Percentiles rank a stretch among this genome's conserved stretches.
Evolutionary conservation across 2,888 invertebrate genomes (phyloP).

Genomic region (Erebia ligea): DNA sequence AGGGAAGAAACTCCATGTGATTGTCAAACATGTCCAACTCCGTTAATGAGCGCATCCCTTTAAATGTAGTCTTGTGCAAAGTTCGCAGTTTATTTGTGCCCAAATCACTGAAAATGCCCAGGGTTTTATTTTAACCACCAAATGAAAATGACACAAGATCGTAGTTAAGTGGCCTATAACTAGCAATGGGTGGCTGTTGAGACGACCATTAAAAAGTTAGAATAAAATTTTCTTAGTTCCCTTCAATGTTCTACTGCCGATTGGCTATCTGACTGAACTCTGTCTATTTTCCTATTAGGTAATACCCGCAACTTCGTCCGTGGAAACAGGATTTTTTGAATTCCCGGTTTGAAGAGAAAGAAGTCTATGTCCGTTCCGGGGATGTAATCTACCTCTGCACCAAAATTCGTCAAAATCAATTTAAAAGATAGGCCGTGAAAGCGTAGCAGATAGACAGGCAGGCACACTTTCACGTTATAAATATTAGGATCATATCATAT

Average conservation of each 20-base stretch:
- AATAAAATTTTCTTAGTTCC: neutral
- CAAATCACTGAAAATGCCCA: slow-evolving; percentile 84
- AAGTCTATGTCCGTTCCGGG: no score
- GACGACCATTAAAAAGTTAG: neutral
- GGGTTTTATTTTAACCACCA: neutral
- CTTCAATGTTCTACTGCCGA: neutral
- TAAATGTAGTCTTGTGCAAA: slow-evolving; percentile 87
- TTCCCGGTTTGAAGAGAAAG: no score
- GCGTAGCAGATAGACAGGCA: no score
- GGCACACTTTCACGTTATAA: no score
- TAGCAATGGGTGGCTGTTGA: neutral
- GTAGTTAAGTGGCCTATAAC: neutral
- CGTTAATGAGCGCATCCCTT: slow-evolving; percentile 84
- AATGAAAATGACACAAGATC: neutral
- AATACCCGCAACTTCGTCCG: no score
- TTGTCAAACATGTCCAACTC: slow-evolving; percentile 90
- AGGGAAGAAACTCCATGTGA: slow-evolving; percentile 86
- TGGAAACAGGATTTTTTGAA: no score
- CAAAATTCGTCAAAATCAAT: no score
- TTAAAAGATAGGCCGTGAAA: no score
- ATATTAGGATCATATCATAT: no score
- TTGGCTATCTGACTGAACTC: neutral
- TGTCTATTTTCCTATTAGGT: neutral
- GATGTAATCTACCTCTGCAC: no score
- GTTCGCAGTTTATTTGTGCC: slow-evolving; percentile 87